phyloP scores from a whole-genome alignment of 2,797 vertebrate genomes.

The Peromyscus attwateri region DNA sequence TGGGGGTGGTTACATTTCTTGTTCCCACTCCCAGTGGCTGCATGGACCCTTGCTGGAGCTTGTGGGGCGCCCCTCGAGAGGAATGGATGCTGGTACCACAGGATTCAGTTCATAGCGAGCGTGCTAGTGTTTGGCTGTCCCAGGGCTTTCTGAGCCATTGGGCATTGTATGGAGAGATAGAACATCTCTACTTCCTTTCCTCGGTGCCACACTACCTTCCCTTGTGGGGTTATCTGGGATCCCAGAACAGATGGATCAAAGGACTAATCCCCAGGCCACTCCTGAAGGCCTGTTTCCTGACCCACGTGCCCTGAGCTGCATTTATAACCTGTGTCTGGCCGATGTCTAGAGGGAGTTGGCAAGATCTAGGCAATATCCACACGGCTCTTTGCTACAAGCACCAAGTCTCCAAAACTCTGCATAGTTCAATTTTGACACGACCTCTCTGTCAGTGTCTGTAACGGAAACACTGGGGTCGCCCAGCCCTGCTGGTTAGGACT shows the following conservation, averaged over 20 bases:
- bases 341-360: background rate
- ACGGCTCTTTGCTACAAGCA: background rate
- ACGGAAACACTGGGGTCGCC: slow-evolving; percentile 37
- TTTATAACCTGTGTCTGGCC: slow-evolving; percentile 2
- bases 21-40: background rate
- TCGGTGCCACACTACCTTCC: background rate
- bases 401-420: slow-evolving; percentile 62
- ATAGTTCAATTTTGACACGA: slow-evolving; percentile 81
- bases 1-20: background rate
- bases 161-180: background rate
- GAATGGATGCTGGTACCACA: no score
- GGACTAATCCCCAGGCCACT: slow-evolving; percentile 38
- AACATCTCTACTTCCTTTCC: background rate
- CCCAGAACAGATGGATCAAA: slow-evolving; percentile 44
- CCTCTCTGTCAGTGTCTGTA: slow-evolving; percentile 68
- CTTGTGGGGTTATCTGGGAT: slow-evolving; percentile 19
- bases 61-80: background rate
- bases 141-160: background rate
- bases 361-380: background rate
- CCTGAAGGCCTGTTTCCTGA: slow-evolving; percentile 44
- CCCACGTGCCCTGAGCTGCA: slow-evolving; percentile 1
- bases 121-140: background rate
- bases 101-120: background rate
- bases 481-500: background rate
- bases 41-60: background rate